Evolutionary conservation across 2,113 vertebrate species (phyloP), one percentile per base, ranked within the genome.

Genomic region (Muscicapa adusta): DNA sequence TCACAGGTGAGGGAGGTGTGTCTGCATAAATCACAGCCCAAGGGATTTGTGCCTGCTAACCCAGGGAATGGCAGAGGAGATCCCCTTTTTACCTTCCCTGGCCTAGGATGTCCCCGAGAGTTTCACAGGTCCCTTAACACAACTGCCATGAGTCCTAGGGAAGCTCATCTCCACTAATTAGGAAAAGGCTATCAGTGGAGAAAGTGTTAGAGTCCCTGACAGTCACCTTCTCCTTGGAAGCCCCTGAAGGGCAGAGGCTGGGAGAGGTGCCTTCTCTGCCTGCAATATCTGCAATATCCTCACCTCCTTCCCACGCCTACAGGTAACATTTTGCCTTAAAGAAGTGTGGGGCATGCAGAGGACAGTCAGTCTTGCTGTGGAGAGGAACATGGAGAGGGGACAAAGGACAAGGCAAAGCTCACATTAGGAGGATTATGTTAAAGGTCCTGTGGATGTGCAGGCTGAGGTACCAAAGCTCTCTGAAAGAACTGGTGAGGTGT

Each of bases 121-220:
- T 23, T 56, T 63, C 50, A 36, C 9, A 31, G 10, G 26, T n/a
- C 6, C 23, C 24, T 67, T 42, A 54, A 38, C 9, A 19, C 8
- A 28, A 7, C 9, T 3, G 1, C 56, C 2, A 0, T 5, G 3
- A 40, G 23, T 54, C 42, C 28, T 54, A 7, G 34, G 28, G 50
- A 77, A 61, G 8, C 14, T 63, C 14, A 22, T 33, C 15, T 50
- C 5, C 1, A 1, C 12, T 50, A n/a, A 8, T 58, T 34, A 54
- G 26, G 36, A 48, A 56, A 40, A 65, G n/a, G 7, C 11, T 47
- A 2, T 71, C 31, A 8, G 25, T n/a, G 48, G 48, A 56, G 43
- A 74, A 51, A 6, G 10, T 42, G 14, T 43, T 26, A 10, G 10
- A 66, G 48, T 29, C 40, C 51, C 42, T 45, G 20, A 9, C 4